Base-by-base conservation (phyloP, 2,888 invertebrate genomes). In the Cartodere bifasciata region DNA sequence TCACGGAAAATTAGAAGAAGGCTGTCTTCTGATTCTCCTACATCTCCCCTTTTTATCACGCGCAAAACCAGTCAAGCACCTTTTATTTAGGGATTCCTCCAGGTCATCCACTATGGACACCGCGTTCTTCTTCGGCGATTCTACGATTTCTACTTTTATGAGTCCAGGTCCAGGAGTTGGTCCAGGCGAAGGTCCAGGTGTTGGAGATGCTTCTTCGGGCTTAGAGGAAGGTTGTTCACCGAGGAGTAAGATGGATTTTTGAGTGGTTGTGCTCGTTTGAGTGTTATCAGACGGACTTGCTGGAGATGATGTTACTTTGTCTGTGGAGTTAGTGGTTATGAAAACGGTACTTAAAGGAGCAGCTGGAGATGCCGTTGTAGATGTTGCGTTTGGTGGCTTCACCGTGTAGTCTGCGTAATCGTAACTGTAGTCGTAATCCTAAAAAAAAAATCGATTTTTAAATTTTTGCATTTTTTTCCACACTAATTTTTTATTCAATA, bases 361-460 rank as follows among this genome's bases (percentile, higher is more conserved):
- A 7, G 20, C n/a, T n/a, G 13, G n/a, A n/a, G 25, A 3, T 12
- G 10, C 2, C 14, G 5, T 16, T 15, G 23, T 28, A 16, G 13
- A 23, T 22, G 21, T 25, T 7, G 21, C 32, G 21, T 2, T 12
- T 28, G n/a, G 42, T 14, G 77, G 77, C 58, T 76, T 79, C 48
- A 75, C 62, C 12, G 79, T 80, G 56, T 78, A 70, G 48, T 79
- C 78, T 3, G 73, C 64, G 46, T 78, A 77, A 52, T 80, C 79
- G 51, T 80, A 80, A 29, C 71, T 69, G 49, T 79, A 79, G 56
- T 80, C 77, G 42, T 76, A 77, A 50, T 75, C 75, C 78, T 78
- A 61, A 16, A 66, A 70, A 32, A 30, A 31, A 23, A 27, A 17
- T 13, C 6, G 25, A 7, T 27, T 6, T 6, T 20, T 20, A 20